Evolutionary conservation across 1,140 invertebrate genomes (phyloP), one percentile per base, ranked within the genome.

Genomic region (Drosophila varians): DNA sequence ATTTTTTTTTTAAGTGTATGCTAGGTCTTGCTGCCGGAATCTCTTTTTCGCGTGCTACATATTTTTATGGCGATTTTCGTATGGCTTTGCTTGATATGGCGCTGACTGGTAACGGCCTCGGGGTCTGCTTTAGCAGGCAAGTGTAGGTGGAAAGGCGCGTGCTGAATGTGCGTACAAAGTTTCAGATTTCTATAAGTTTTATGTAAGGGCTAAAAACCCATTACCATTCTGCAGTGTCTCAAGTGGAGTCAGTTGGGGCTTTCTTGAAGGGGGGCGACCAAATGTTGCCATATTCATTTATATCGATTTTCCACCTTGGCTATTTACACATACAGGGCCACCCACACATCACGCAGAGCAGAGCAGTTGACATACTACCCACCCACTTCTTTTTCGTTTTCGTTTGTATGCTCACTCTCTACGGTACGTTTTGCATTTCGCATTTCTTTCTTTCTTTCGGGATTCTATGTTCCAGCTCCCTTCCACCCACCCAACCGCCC

Each of bases 221-320:
- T 74, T 48, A 65, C 68, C 77, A 78, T 74, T 78, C 72, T 51
- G 74, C 68, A 57, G 55, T 83, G 78, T 83, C 74, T 83, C 78
- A 77, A 84, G 52, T 83, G 55, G 65, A 69, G 65, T 47, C 60
- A 64, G 60, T 64, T 45, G 60, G 47, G 62, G 47, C 53, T 66
- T 58, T 38, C 25, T 49, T 49, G 34, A 21, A 7, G 19, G 6
- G 36, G 49, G 58, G 21, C 60, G 43, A 75, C 71, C 75, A 76
- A 84, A 84, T 84, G 79, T 84, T 76, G 57, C 79, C 80, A 61
- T 79, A 84, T 84, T 84, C 80, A 79, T 84, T 83, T 86, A 86
- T 84, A 84, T 84, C 75, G 79, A 84, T 84, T 84, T 86, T 84
- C 79, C 79, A 83, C 79, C 79, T 84, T 84, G 71, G 70, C 79